These are phyloP conservation scores for Conus canariensis DNA, from an alignment of 2,888 invertebrate genomes.

Conservation along the genomic window DNA sequence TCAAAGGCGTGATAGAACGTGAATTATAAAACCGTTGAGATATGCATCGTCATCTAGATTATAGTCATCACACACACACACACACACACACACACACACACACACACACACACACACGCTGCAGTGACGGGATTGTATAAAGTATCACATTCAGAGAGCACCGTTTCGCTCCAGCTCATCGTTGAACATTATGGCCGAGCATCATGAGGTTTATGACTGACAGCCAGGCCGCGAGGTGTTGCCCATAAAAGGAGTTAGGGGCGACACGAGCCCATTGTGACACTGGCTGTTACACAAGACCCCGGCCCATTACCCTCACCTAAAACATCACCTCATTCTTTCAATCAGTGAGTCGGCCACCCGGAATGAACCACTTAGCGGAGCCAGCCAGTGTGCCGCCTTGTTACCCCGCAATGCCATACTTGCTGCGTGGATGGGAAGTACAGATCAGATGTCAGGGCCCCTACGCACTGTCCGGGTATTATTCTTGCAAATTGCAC, in stretches of 20 bases:
- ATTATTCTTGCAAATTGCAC: slow-evolving; percentile 19
- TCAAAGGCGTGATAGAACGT: too few species aligned
- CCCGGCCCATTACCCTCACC: not conserved
- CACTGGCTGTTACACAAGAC: not conserved
- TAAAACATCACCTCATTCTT: not conserved
- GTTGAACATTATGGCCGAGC: too few species aligned
- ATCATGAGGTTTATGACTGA: too few species aligned
- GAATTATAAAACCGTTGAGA: too few species aligned
- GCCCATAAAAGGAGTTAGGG: not conserved
- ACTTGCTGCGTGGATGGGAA: not conserved
- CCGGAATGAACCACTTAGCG: not conserved
- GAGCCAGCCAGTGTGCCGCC: not conserved
- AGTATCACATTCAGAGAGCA: too few species aligned
- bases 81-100: too few species aligned
- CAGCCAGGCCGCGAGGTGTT: too few species aligned
- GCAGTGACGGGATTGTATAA: too few species aligned
- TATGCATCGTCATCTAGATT: too few species aligned
- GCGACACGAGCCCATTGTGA: not conserved
- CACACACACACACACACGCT: too few species aligned
- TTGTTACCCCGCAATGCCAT: not conserved
- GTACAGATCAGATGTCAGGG: not conserved
- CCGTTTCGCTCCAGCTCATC: too few species aligned
- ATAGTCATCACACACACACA: too few species aligned
- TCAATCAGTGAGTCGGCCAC: not conserved
- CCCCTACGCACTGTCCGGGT: not conserved